Percentiles rank a stretch among this genome's conserved stretches.
phyloP scores from a whole-genome alignment of 2,113 vertebrate genomes.

The Choloepus hoffmanni region DNA sequence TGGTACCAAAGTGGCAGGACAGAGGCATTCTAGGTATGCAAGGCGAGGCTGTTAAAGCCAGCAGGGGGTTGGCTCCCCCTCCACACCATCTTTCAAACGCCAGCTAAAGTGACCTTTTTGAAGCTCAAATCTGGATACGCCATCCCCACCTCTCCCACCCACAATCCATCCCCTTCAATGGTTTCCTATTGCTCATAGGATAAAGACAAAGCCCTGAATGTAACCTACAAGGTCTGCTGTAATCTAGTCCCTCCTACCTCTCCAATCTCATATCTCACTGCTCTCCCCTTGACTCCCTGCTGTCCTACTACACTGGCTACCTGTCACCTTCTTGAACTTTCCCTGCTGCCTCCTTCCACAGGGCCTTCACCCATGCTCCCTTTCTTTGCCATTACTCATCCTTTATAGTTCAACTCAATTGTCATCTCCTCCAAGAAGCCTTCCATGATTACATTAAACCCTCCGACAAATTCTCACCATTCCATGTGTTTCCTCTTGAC shows the following conservation, averaged over 20 bases:
- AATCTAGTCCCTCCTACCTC: not conserved
- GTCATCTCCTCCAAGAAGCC: not conserved
- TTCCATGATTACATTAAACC: not conserved
- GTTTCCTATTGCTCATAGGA: not conserved
- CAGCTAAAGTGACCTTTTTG: not conserved
- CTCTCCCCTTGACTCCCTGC: not conserved
- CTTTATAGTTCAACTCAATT: not conserved
- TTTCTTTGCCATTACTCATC: not conserved
- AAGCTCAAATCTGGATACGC: not conserved
- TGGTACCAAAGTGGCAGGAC: too few relatives aligned
- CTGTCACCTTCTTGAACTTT: not conserved
- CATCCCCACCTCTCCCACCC: not conserved
- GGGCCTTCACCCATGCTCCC: not conserved
- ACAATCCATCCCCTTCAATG: not conserved
- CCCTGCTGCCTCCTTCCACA: not conserved
- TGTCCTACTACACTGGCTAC: not conserved
- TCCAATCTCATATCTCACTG: not conserved
- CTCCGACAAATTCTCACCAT: not conserved
- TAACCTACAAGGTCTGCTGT: fast-evolving
- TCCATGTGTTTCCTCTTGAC: not conserved
- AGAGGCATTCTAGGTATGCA: not conserved
- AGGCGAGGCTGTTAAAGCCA: not conserved
- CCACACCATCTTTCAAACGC: not conserved
- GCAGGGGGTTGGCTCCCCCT: not conserved
- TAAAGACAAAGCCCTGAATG: not conserved